Evolutionary conservation across 2,797 vertebrate genomes (phyloP).

Genomic region (Acrossocheilus wenchowensis): DNA sequence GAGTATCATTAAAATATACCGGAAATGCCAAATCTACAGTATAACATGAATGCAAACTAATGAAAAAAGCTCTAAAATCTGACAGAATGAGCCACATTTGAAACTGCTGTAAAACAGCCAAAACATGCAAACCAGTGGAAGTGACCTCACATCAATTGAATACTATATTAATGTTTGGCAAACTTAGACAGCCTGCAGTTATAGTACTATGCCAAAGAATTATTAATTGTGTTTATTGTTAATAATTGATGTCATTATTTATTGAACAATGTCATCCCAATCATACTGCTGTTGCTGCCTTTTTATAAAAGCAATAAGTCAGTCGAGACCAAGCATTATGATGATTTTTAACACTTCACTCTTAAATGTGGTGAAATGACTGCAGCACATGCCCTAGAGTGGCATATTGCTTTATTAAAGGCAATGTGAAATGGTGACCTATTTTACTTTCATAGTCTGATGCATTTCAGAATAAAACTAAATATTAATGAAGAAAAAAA

Average conservation of each 20-base stretch:
- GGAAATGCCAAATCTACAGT: not conserved
- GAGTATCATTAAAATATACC: not conserved
- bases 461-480: not conserved
- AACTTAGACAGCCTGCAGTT: not conserved
- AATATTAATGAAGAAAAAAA: not conserved
- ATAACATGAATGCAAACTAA: not conserved
- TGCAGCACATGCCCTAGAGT: not conserved
- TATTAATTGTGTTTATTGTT: conserved; percentile 6
- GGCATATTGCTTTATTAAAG: not conserved
- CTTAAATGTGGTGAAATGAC: conserved; percentile 11
- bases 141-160: not conserved
- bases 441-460: not conserved
- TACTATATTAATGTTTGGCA: conserved; percentile 7
- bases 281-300: not conserved
- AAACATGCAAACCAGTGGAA: not conserved
- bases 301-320: conserved; percentile 28
- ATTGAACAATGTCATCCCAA: not conserved
- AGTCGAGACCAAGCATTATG: not conserved
- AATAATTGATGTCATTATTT: conserved; percentile 13
- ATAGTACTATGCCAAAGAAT: not conserved
- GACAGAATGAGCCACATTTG: not conserved
- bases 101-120: not conserved
- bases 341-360: not conserved
- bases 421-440: not conserved
- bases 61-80: not conserved